These are phyloP conservation scores for Rhinoraja longicauda DNA, from an alignment of 2,797 vertebrate species.

Conservation along the genomic window DNA sequence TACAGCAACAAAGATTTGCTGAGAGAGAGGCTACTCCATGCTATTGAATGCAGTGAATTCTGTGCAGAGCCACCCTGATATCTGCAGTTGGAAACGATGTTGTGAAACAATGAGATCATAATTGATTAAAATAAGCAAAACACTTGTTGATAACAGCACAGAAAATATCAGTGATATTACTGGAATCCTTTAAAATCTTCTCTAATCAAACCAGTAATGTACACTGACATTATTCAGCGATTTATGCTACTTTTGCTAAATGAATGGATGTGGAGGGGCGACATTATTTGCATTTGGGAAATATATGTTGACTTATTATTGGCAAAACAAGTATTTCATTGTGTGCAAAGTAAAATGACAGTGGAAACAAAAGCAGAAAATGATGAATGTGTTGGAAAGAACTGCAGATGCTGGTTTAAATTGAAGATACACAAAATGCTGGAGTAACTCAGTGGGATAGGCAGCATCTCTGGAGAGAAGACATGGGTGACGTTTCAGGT, in stretches of 20 bases:
- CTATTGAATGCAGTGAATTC: conserved; percentile 50
- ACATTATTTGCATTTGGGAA: neutral
- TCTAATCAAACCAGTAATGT: neutral
- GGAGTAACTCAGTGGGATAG: too few species aligned
- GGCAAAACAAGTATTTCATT: neutral
- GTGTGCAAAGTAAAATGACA: too few species aligned
- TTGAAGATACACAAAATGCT: too few species aligned
- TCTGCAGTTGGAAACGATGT: neutral
- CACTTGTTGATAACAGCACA: neutral
- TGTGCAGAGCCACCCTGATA: neutral
- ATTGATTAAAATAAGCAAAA: neutral
- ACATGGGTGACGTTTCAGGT: too few species aligned
- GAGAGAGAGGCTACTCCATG: conserved; percentile 47
- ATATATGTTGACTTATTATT: neutral
- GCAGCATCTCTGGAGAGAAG: too few species aligned
- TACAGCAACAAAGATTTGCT: conserved; percentile 54
- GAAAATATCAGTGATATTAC: neutral
- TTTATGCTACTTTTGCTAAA: neutral
- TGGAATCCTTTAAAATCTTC: neutral
- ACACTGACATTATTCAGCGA: neutral
- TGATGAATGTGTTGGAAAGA: too few species aligned
- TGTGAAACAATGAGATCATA: neutral
- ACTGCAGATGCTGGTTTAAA: too few species aligned
- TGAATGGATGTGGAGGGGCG: neutral
- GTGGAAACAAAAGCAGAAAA: neutral